A percentile compares a stretch with the other conserved stretches of the same genome.
Conservation (phyloP, 2,888 invertebrate species). For the Amphiduros pacificus region DNA sequence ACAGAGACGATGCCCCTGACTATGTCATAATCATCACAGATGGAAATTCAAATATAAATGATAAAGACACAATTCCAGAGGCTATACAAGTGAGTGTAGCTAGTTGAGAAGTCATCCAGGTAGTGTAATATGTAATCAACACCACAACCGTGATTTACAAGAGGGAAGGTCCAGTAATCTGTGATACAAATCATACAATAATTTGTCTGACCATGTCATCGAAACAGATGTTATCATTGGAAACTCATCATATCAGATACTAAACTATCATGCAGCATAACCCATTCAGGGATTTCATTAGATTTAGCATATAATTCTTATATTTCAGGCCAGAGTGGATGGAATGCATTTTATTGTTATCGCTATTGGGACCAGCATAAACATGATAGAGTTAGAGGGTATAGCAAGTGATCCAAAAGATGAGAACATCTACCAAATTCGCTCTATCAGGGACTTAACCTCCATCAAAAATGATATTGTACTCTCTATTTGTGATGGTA, state of each 20-base stretch:
- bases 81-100: conserved; percentile 8
- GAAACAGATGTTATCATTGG: too few species aligned
- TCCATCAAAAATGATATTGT: conserved; percentile 40
- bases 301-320: too few species aligned
- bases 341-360: conserved; percentile 26
- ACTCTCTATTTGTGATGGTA: conserved; percentile 48
- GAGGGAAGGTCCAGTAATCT: too few species aligned
- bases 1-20: conserved; percentile 8
- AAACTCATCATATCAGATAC: too few species aligned
- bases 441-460: conserved; percentile 38
- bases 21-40: conserved; percentile 17
- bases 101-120: too few species aligned
- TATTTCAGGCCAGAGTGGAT: conserved; percentile 3
- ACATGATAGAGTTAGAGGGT: conserved; percentile 46
- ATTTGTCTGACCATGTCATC: too few species aligned
- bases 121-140: too few species aligned
- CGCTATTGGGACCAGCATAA: conserved; percentile 29
- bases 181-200: too few species aligned
- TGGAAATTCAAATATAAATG: conserved; percentile 16
- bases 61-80: conserved; percentile 10
- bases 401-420: conserved; percentile 47
- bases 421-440: conserved; percentile 44
- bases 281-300: too few species aligned
- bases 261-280: too few species aligned
- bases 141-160: too few species aligned